Percentiles rank a stretch among this genome's conserved stretches.
These are phyloP conservation scores for Aspidiotus rigidus DNA, from an alignment of 2,888 invertebrate genomes.

Conservation along the genomic window DNA sequence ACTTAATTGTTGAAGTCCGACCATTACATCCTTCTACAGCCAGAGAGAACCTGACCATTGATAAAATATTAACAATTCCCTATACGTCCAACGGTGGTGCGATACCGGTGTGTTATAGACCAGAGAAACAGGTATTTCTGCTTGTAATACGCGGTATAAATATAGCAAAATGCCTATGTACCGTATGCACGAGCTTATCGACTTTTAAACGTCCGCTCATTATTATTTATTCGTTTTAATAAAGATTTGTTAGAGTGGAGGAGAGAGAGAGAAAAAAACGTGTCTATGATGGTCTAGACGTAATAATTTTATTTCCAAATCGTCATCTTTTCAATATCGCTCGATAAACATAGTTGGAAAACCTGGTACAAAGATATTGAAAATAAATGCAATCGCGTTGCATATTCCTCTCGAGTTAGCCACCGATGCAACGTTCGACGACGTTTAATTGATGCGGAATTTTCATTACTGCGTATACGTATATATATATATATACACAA, in stretches of 20 bases:
- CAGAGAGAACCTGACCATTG: neutral
- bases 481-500: too few species aligned
- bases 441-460: too few species aligned
- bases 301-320: slow-evolving; percentile 30
- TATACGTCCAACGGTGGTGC: neutral
- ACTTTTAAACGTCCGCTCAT: slow-evolving; percentile 26
- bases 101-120: neutral
- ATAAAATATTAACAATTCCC: neutral
- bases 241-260: slow-evolving; percentile 1
- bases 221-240: slow-evolving; percentile 33
- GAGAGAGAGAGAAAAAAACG: slow-evolving; percentile 9
- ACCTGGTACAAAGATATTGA: neutral
- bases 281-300: slow-evolving; percentile 33
- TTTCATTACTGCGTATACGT: too few species aligned
- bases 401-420: too few species aligned
- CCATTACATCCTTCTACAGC: neutral
- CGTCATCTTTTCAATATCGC: slow-evolving; percentile 27
- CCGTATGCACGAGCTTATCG: slow-evolving; percentile 12
- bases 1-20: neutral
- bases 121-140: slow-evolving; percentile 1
- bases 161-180: slow-evolving; percentile 1
- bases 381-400: too few species aligned
- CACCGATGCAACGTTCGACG: too few species aligned
- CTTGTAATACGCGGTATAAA: slow-evolving; percentile 3
- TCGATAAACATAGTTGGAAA: neutral